A percentile compares a stretch with the other conserved stretches of the same genome.
These are phyloP conservation scores for Apis dorsata DNA, from an alignment of 1,140 invertebrate genomes.

Conservation along the genomic window DNA sequence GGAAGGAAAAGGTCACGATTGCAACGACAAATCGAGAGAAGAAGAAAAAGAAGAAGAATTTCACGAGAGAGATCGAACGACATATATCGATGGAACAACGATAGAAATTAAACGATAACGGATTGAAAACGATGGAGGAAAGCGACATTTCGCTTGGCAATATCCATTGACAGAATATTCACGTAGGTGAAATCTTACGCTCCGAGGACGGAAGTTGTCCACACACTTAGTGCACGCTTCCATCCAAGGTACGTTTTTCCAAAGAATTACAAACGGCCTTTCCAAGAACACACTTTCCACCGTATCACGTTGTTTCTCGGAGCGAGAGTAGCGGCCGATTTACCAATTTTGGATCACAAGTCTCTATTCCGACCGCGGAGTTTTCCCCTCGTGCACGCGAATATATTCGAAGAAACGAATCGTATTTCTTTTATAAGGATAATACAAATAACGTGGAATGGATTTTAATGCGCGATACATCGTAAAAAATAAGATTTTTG, in stretches of 20 bases:
- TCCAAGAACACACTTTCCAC: constrained; percentile 66
- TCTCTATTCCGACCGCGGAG: constrained; percentile 50
- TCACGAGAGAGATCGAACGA: constrained; percentile 25
- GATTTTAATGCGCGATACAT: neutral
- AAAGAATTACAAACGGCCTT: constrained; percentile 51
- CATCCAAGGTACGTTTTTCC: constrained; percentile 52
- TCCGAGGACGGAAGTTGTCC: constrained; percentile 36
- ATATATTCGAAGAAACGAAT: neutral
- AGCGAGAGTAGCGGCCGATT: constrained; percentile 65
- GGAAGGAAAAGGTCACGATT: constrained; percentile 33
- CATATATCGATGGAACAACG: neutral
- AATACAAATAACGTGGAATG: neutral
- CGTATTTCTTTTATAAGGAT: no score
- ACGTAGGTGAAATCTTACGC: constrained; percentile 29
- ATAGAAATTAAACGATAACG: neutral
- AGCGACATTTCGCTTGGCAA: constrained; percentile 32
- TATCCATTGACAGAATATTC: neutral
- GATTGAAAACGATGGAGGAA: constrained; percentile 26
- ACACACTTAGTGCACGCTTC: constrained; percentile 9
- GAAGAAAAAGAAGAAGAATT: neutral
- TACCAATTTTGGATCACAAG: constrained; percentile 68
- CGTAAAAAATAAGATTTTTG: no score
- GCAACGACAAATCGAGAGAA: constrained; percentile 37
- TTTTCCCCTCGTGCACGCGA: neutral
- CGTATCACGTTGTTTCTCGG: constrained; percentile 43